phyloP scores from a whole-genome alignment of 1,140 invertebrate genomes.

The Euwallacea fornicatus region DNA sequence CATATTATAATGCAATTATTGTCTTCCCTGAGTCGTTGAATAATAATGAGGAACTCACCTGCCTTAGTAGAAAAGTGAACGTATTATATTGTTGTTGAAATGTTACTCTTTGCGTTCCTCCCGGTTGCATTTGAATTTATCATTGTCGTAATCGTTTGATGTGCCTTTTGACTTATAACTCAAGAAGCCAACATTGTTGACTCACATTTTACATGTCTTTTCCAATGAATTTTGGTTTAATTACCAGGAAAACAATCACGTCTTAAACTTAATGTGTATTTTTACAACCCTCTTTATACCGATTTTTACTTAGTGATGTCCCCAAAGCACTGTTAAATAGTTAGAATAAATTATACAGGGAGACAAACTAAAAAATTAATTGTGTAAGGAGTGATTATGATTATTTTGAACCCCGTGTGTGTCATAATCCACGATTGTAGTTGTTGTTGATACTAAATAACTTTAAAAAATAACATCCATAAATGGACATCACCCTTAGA shows the following conservation, averaged over 20 bases:
- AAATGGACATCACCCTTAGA: background rate
- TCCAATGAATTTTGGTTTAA: background rate
- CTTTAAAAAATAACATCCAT: conserved; percentile 1
- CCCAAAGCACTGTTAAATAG: no score
- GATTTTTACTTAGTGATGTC: no score
- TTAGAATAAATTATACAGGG: no score
- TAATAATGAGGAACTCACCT: conserved; percentile 3
- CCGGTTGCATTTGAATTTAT: no score
- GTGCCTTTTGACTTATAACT: no score
- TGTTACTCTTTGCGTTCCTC: background rate
- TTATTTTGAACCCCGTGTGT: no score
- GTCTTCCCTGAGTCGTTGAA: conserved; percentile 22
- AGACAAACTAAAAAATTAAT: no score
- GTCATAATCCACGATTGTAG: no score
- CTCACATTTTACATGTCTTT: background rate
- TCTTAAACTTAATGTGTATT: background rate
- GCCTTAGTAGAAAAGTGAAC: conserved; percentile 36
- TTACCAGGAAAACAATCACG: background rate
- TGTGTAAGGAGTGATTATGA: no score
- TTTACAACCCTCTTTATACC: no score
- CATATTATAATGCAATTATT: conserved; percentile 11
- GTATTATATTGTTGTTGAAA: conserved; percentile 23
- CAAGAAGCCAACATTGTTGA: background rate
- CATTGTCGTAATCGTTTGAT: no score
- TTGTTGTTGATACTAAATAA: background rate